Evolutionary conservation across 2,797 vertebrate genomes (phyloP).

Genomic region (Neomorphus geoffroyi): DNA sequence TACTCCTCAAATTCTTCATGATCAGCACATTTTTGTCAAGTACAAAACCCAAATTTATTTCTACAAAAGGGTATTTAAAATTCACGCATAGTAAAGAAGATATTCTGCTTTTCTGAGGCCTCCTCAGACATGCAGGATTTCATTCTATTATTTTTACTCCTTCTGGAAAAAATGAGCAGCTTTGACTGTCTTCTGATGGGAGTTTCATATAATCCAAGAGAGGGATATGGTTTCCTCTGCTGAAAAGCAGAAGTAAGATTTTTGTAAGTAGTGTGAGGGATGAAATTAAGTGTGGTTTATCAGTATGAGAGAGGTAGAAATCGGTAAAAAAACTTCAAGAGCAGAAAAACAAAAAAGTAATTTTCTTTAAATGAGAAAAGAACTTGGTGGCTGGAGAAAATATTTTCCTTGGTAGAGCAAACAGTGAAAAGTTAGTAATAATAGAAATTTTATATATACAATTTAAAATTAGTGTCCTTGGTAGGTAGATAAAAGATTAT

Average conservation of each 20-base stretch:
- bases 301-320: neutral
- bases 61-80: neutral
- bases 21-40: neutral
- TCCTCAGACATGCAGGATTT: neutral
- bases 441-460: neutral
- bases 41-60: neutral
- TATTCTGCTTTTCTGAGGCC: neutral
- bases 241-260: neutral
- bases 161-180: neutral
- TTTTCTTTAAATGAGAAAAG: neutral
- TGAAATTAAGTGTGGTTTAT: neutral
- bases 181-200: neutral
- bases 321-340: neutral
- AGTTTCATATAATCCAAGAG: neutral
- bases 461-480: neutral
- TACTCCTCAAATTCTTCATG: neutral
- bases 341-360: no score
- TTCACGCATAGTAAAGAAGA: neutral
- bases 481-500: accelerated
- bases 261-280: neutral
- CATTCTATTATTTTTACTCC: neutral
- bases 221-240: neutral
- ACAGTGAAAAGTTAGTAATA: neutral
- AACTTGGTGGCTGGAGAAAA: neutral
- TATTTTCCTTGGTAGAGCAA: neutral